Evolutionary conservation across 1,140 invertebrate species (phyloP), one percentile per base, ranked within the genome.

Genomic region (Lepeophtheirus salmonis): DNA sequence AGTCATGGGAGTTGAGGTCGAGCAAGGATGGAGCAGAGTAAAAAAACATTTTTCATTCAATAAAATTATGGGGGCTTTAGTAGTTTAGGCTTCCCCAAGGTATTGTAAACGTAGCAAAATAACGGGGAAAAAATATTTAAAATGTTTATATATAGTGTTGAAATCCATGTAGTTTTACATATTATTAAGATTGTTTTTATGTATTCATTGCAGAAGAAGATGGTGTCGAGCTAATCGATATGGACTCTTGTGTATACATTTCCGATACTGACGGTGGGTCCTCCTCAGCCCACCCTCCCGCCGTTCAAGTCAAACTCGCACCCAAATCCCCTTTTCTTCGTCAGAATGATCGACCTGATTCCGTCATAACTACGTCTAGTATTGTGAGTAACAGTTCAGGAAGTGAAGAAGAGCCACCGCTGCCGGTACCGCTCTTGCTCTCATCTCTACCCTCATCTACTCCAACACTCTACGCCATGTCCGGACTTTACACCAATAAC

Each of bases 281-380:
- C 30, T 41, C 30, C 30, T n/a, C n/a, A n/a, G n/a, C n/a, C n/a
- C n/a, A n/a, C n/a, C n/a, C n/a, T n/a, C n/a, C n/a, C n/a, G n/a
- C n/a, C n/a, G 30, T 41, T 6, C n/a, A 6, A 41, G 30, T 41
- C 6, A 41, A 41, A n/a, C 30, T 41, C 6, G 30, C 30, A 6
- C 30, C 30, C 6, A 41, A 41, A 41, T 41, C 30, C 30, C 30
- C 30, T n/a, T 41, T 41, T n/a, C 30, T 41, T 41, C 30, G 30
- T 41, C n/a, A n/a, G 6, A 41, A 41, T 2, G 16, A 61, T 12
- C 50, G 59, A 16, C 59, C 59, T 21, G 59, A 61, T 22, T 61
- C 59, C 18, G 59, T 61, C 41, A 61, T 61, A 17, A 61, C 59
- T 16, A 61, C 59, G 41, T 54, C 50, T 18, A 61, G 59, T 26